Evolutionary conservation across 2,113 vertebrate genomes (phyloP).

Genomic region (Gracilinanus agilis): DNA sequence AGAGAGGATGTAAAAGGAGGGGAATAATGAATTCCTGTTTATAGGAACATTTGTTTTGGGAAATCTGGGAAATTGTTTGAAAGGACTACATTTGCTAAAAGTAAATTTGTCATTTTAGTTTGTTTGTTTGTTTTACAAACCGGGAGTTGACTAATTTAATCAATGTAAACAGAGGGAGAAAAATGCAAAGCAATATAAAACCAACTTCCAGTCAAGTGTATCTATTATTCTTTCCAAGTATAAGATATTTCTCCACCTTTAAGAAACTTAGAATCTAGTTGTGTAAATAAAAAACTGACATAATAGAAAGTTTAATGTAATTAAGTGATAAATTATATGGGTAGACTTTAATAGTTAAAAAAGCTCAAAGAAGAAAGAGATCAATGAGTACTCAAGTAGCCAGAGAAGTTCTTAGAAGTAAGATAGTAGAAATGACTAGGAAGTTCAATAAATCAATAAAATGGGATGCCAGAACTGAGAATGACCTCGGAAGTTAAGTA

Average conservation of each 20-base stretch:
- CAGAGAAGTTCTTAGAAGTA: background rate
- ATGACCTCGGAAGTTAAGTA: background rate
- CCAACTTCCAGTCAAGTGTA: background rate
- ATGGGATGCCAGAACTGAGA: background rate
- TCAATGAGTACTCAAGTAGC: background rate
- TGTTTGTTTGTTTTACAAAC: background rate
- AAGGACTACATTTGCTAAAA: slow-evolving; percentile 15
- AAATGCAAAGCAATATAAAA: background rate
- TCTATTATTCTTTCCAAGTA: slow-evolving; percentile 34
- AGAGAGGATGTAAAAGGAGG: slow-evolving; percentile 19
- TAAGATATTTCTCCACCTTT: background rate
- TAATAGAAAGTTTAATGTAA: background rate
- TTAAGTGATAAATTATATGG: background rate
- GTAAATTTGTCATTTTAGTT: background rate
- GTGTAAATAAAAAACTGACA: background rate
- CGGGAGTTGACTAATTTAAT: slow-evolving; percentile 20
- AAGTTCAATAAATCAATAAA: background rate
- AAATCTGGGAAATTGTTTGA: background rate
- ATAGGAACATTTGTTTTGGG: background rate
- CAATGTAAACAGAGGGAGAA: slow-evolving; percentile 18
- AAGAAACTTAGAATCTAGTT: background rate
- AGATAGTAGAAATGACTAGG: background rate
- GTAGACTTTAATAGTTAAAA: background rate
- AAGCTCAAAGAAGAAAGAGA: background rate
- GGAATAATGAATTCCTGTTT: background rate